Base-by-base conservation (phyloP, 2,113 vertebrate genomes). In the Ondatra zibethicus region DNA sequence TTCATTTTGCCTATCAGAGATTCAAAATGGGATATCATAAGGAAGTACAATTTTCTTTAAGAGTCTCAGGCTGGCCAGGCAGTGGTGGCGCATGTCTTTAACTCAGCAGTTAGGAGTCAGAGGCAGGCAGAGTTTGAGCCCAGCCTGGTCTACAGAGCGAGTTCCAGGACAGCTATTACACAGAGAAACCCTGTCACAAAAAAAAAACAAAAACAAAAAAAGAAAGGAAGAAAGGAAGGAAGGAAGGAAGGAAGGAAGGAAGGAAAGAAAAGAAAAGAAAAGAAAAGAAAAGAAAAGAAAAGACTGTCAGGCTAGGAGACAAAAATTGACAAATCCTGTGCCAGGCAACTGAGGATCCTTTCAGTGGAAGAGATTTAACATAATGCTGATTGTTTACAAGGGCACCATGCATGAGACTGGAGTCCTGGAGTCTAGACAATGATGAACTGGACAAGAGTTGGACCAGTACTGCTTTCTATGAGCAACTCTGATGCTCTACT, bases 351-450 rank as follows among this genome's bases (percentile, higher is more conserved):
- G 61, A 85, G 42, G 16, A 23, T 12, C 9, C 29, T 47, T 17
- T 68, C 17, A 47, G 29, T 21, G 16, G 17, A 23, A 55, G 50
- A n/a, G 31, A 80, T 21, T 21, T 55, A 19, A 36, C 3, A 55
- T 7, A 52, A 47, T 86, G 61, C 2, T 65, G 61, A 47, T 11
- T 16, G 29, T 19, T 86, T 21, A 36, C 13, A 16, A 47, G 63
- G 47, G 6, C 17, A 33, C 12, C 63, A 42, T 0, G 0, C 58
- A 36, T 5, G 16, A 50, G 25, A 50, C 17, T 45, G 7, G 55
- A 31, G 8, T 9, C 39, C 80, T 42, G 55, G 36, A 82, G 55
- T 27, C 36, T 27, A 39, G 5, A 39, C 52, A 58, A n/a, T 27
- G 11, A 63, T 29, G 39, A 14, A n/a, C 81, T 84, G 14, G 14